A percentile compares a stretch with the other conserved stretches of the same genome.
Conservation (phyloP, 2,113 vertebrate genomes). For the Pedetes capensis region DNA sequence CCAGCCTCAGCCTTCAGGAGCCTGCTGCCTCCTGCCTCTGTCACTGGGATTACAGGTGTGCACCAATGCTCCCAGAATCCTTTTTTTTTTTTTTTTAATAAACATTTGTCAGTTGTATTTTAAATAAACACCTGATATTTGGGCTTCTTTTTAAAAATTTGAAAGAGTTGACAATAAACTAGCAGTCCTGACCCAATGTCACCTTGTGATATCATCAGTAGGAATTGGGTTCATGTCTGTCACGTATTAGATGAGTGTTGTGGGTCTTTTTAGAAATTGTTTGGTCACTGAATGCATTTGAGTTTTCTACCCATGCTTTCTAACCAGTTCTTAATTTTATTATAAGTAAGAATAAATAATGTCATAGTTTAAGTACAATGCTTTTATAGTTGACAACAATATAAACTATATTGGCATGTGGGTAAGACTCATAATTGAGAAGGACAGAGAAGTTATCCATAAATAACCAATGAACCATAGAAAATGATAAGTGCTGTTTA, state of each 20-base stretch:
- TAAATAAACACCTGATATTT: slow-evolving; percentile 14
- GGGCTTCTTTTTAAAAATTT: neutral
- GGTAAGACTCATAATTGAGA: slow-evolving; percentile 33
- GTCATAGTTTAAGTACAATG: neutral
- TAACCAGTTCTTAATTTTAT: slow-evolving; percentile 33
- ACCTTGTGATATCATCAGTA: neutral
- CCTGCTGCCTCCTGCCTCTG: too few species aligned
- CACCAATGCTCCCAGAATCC: too few species aligned
- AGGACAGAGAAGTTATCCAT: slow-evolving; percentile 33
- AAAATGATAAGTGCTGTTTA: slow-evolving; percentile 19
- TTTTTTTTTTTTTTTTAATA: neutral
- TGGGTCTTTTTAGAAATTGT: neutral
- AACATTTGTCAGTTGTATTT: slow-evolving; percentile 16
- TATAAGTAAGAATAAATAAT: slow-evolving; percentile 20
- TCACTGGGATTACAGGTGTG: too few species aligned
- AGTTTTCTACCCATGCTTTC: neutral
- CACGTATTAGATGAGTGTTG: neutral
- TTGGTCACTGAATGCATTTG: neutral
- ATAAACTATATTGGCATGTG: slow-evolving; percentile 12
- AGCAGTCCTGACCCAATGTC: neutral
- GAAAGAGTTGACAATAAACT: neutral
- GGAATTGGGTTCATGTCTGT: neutral
- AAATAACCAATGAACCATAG: slow-evolving; percentile 39
- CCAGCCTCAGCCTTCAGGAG: too few species aligned
- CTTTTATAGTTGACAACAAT: neutral